These are phyloP conservation scores for Actinia tenebrosa DNA, from an alignment of 64 coral and sea anemone species.

Conservation along the genomic window DNA sequence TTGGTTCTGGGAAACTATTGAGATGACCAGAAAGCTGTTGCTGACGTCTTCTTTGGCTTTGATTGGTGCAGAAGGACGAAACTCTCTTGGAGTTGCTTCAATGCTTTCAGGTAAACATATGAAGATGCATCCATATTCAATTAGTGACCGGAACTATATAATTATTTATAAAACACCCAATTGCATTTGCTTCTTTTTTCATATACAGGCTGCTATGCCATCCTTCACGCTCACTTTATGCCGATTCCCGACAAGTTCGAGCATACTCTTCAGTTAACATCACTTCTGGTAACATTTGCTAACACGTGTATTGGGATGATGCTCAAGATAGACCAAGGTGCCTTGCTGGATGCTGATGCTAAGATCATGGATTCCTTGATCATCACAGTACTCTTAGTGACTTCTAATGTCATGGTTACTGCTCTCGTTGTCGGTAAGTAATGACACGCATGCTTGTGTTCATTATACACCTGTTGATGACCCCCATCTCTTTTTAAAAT, in stretches of 20 bases:
- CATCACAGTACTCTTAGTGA: neutral
- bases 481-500: neutral
- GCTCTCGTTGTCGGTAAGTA: slow-evolving; percentile 29
- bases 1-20: neutral
- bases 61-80: neutral
- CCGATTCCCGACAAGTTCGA: slow-evolving; percentile 61
- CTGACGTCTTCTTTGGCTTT: neutral
- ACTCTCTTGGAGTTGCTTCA: slow-evolving; percentile 29
- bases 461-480: neutral
- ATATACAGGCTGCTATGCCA: slow-evolving; percentile 33
- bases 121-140: too few species aligned
- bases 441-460: neutral
- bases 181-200: too few species aligned
- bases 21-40: slow-evolving; percentile 1
- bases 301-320: slow-evolving; percentile 51
- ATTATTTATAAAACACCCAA: too few species aligned
- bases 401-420: slow-evolving; percentile 35
- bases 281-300: slow-evolving; percentile 43
- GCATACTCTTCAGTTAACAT: slow-evolving; percentile 55
- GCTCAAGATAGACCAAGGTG: slow-evolving; percentile 49
- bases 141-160: too few species aligned
- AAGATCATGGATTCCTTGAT: slow-evolving; percentile 19
- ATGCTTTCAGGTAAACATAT: slow-evolving; percentile 7
- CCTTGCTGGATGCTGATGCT: neutral
- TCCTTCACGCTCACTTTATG: slow-evolving; percentile 45